Percentiles rank a stretch among this genome's conserved stretches.
Evolutionary conservation across 2,888 invertebrate species (phyloP).

Genomic region (Acronicta alni): DNA sequence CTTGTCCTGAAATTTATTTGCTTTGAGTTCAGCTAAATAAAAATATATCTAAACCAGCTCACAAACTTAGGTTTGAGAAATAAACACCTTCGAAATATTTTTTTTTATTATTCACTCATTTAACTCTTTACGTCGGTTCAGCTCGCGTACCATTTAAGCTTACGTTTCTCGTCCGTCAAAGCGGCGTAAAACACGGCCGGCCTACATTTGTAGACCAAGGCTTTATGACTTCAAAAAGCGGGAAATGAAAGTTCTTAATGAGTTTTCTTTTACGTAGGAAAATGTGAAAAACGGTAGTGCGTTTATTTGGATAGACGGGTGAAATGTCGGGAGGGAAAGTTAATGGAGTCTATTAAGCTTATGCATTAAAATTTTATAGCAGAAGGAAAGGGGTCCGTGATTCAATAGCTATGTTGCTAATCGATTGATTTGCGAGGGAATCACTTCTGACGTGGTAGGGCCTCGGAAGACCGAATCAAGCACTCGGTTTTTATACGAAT

Average conservation of each 20-base stretch:
- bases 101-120: not conserved
- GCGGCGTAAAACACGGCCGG: conserved; percentile 22
- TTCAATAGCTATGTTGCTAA: too few relatives aligned
- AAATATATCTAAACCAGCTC: too few relatives aligned
- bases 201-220: conserved; percentile 36
- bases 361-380: not conserved
- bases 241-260: conserved; percentile 50
- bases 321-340: conserved; percentile 6
- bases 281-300: conserved; percentile 29
- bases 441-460: too few relatives aligned
- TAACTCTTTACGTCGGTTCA: not conserved
- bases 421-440: too few relatives aligned
- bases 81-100: too few relatives aligned
- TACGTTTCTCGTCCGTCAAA: conserved; percentile 20
- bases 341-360: conserved; percentile 1
- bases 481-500: too few relatives aligned
- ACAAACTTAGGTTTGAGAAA: too few relatives aligned
- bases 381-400: too few relatives aligned
- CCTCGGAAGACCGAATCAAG: too few relatives aligned
- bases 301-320: conserved; percentile 29
- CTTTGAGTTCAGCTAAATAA: too few relatives aligned
- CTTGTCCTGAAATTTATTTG: too few relatives aligned
- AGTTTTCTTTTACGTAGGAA: conserved; percentile 47
- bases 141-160: conserved; percentile 1
- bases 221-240: conserved; percentile 24